Base-by-base conservation (phyloP, 2,113 vertebrate species). In the Pomatorhinus ruficollis region DNA sequence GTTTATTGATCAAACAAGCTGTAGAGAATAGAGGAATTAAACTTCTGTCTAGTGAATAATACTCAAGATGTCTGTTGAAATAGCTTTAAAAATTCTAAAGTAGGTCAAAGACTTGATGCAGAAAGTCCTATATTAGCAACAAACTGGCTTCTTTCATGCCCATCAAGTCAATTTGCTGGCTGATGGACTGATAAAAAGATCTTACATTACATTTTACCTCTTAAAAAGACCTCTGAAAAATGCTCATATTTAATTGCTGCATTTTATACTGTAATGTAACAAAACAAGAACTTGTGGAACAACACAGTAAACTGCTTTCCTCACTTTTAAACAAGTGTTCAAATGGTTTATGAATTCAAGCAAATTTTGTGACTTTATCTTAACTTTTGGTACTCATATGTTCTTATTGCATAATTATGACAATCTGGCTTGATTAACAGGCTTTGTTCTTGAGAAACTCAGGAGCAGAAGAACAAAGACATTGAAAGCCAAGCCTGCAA, bases 1-100 rank as follows among this genome's bases (percentile, higher is more conserved):
- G 28, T 94, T 93, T 96, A 96, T 96, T 92, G 96, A 95, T 96
- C 91, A 95, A 97, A 93, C 35, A 90, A 93, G 53, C 50, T 3
- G 0, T 77, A 61, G 31, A 96, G 40, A 95, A 76, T 53, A 93
- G 61, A 75, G 37, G 86, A 92, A 95, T 92, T 95, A 77, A 83
- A 45, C 31, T 81, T 86, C 69, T 74, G 33, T 45, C 68, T 82
- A 74, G 20, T 79, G 50, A 75, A 71, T 87, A 60, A 60, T 70
- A 92, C 90, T 60, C 79, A 16, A 94, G 76, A 89, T 89, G 13
- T 35, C n/a, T 83, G 45, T 90, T 91, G 87, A 87, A 91, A 66
- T 8, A 69, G 63, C n/a, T 93, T 95, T 45, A 88, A 83, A 91
- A 93, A 85, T 47, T 72, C 63, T 75, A 24, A 96, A 94, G 53